Evolutionary conservation across 2,113 vertebrate species (phyloP).

Genomic region (Camarhynchus parvulus): DNA sequence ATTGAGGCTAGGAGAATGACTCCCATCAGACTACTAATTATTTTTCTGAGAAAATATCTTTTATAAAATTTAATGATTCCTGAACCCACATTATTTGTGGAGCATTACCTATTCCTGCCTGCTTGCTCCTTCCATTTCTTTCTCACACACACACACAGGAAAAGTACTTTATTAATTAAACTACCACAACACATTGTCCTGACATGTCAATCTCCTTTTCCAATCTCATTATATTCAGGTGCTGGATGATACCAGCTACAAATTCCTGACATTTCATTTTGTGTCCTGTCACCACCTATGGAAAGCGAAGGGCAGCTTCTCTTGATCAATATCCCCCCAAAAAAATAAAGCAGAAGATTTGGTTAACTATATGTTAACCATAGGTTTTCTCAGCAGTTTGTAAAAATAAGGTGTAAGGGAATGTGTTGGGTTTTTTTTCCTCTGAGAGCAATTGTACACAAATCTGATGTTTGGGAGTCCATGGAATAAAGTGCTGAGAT

Average conservation of each 20-base stretch:
- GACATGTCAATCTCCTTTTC: neutral
- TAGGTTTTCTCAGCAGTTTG: neutral
- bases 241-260: neutral
- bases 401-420: neutral
- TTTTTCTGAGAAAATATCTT: neutral
- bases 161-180: neutral
- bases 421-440: neutral
- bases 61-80: neutral
- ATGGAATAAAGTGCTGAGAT: neutral
- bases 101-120: neutral
- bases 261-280: neutral
- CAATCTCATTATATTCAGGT: neutral
- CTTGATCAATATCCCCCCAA: neutral
- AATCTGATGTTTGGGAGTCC: neutral
- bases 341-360: neutral
- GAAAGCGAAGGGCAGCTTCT: neutral
- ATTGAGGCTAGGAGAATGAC: neutral
- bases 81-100: neutral
- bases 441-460: neutral
- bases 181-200: neutral
- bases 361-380: neutral
- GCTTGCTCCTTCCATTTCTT: neutral
- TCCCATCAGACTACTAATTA: neutral
- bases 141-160: neutral
- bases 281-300: neutral